Evolutionary conservation across 2,797 vertebrate genomes (phyloP).

Genomic region (Cygnus olor): DNA sequence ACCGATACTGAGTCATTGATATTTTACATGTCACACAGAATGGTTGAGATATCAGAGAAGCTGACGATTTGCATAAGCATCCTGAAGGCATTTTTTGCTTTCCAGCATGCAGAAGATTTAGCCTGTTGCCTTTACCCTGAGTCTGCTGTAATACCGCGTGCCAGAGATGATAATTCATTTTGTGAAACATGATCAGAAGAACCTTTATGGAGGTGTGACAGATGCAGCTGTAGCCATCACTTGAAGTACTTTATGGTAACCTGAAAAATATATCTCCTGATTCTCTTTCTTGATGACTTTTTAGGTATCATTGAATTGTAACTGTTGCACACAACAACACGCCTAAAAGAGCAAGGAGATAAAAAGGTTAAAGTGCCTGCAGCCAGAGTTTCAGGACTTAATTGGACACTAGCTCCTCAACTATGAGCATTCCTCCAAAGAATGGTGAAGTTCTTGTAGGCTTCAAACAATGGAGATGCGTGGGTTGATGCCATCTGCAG

Average conservation of each 20-base stretch:
- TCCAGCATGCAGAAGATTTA: slow-evolving; percentile 27
- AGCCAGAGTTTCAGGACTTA: slow-evolving; percentile 73
- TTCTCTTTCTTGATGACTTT: slow-evolving; percentile 37
- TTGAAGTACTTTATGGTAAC: neutral
- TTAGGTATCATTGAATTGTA: slow-evolving; percentile 15
- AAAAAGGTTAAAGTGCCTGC: slow-evolving; percentile 73
- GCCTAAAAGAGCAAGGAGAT: slow-evolving; percentile 39
- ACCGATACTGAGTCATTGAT: slow-evolving; percentile 7
- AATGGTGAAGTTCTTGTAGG: slow-evolving; percentile 80
- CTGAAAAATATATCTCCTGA: slow-evolving; percentile 27
- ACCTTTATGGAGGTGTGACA: slow-evolving; percentile 18
- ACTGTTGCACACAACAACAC: slow-evolving; percentile 33
- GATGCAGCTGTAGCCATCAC: slow-evolving; percentile 39
- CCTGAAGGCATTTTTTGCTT: slow-evolving; percentile 33
- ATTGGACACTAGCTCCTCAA: slow-evolving; percentile 74
- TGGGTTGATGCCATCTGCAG: slow-evolving; percentile 96
- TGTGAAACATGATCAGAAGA: slow-evolving; percentile 50
- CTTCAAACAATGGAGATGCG: slow-evolving; percentile 90
- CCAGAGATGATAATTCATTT: slow-evolving; percentile 31
- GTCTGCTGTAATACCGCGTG: slow-evolving; percentile 12
- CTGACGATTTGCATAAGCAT: neutral
- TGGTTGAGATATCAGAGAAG: slow-evolving; percentile 41
- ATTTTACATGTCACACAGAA: neutral
- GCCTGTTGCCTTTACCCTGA: neutral
- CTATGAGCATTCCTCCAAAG: slow-evolving; percentile 67